A percentile compares a stretch with the other conserved stretches of the same genome.
Evolutionary conservation across 2,113 vertebrate genomes (phyloP).

Genomic region (Sisor rabdophorus): DNA sequence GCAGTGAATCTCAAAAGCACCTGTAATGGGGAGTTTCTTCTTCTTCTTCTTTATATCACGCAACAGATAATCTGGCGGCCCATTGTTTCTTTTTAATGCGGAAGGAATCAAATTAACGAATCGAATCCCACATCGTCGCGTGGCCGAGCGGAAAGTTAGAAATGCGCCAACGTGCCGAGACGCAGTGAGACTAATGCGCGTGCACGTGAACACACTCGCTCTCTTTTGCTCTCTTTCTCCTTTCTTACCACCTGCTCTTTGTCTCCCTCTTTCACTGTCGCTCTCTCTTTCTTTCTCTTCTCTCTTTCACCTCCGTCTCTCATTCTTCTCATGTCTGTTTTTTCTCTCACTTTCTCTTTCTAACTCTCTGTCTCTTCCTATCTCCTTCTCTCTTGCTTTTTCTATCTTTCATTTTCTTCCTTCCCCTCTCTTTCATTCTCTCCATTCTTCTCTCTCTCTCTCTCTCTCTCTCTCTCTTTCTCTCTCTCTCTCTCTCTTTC

Average conservation of each 20-base stretch:
- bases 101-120: constrained; percentile 27
- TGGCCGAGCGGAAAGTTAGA: background rate
- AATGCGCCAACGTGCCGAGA: background rate
- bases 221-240: background rate
- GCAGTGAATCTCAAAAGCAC: constrained; percentile 6
- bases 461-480: too few species aligned
- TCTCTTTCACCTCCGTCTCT: too few species aligned
- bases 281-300: background rate
- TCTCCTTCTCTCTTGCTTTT: too few species aligned
- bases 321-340: too few species aligned
- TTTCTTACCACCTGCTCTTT: background rate
- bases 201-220: background rate
- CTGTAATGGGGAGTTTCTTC: constrained; percentile 21
- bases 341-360: too few species aligned
- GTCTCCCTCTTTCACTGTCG: background rate
- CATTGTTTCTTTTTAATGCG: constrained; percentile 27
- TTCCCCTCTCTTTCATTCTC: too few species aligned
- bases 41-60: background rate
- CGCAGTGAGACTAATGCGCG: constrained; percentile 7
- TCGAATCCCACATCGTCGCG: background rate
- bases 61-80: constrained; percentile 29
- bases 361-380: too few species aligned
- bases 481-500: too few species aligned
- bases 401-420: too few species aligned
- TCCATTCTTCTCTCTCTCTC: too few species aligned